phyloP scores from a whole-genome alignment of 2,888 invertebrate species.

The Lithodes maja region DNA sequence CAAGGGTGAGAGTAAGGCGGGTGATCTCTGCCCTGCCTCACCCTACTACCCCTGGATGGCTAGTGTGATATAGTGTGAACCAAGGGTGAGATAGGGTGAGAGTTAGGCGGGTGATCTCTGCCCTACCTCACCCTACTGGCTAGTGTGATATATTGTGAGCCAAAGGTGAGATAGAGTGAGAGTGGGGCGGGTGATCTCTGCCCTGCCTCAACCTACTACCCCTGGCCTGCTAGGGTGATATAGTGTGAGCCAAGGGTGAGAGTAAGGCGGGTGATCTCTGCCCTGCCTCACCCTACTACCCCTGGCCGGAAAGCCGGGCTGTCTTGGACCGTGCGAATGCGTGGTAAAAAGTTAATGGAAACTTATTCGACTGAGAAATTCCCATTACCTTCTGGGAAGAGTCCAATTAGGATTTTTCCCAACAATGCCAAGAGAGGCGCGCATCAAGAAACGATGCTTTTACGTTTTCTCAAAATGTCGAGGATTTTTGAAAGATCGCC shows the following conservation, averaged over 20 bases:
- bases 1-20: neutral
- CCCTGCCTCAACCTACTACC: too few relatives aligned
- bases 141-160: neutral
- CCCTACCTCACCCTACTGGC: neutral
- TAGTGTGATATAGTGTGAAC: neutral
- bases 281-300: conserved; percentile 8
- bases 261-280: neutral
- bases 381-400: conserved; percentile 69
- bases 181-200: neutral
- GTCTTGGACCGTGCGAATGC: conserved; percentile 67
- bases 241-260: neutral
- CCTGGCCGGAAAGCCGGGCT: conserved; percentile 49
- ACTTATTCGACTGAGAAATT: conserved; percentile 70
- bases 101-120: too few relatives aligned
- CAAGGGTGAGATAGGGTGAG: neutral
- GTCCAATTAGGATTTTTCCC: conserved; percentile 69
- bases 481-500: conserved; percentile 54
- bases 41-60: neutral
- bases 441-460: conserved; percentile 60
- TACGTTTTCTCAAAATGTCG: conserved; percentile 60
- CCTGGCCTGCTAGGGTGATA: neutral
- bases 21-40: too few relatives aligned
- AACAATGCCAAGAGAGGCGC: conserved; percentile 61
- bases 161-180: neutral
- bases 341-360: conserved; percentile 70